These are phyloP conservation scores for Ataeniobius toweri DNA, from an alignment of 2,797 vertebrate genomes.

Conservation along the genomic window DNA sequence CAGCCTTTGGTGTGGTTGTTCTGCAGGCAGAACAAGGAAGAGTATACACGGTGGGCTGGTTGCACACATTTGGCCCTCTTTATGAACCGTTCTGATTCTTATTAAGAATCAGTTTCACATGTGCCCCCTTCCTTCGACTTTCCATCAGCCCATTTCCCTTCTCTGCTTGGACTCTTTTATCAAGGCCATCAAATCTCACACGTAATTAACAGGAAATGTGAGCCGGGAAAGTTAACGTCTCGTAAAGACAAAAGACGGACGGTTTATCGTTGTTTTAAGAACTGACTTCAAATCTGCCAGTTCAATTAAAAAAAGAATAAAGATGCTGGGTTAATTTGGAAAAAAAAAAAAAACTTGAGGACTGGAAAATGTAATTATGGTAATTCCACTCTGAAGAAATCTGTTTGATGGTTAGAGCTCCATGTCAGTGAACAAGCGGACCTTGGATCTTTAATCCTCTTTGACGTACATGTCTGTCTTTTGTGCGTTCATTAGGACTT, in stretches of 20 bases:
- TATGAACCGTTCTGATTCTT: conserved; percentile 68
- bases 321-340: conserved; percentile 75
- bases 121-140: conserved; percentile 42
- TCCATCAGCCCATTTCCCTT: conserved; percentile 50
- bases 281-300: conserved; percentile 80
- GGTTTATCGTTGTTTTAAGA: conserved; percentile 76
- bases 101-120: conserved; percentile 56
- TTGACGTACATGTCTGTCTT: conserved; percentile 45
- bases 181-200: conserved; percentile 78
- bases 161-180: conserved; percentile 65
- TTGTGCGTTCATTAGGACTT: conserved; percentile 14
- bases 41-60: conserved; percentile 63
- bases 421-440: conserved; percentile 49
- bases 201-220: conserved; percentile 80
- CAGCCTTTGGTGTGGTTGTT: conserved; percentile 70
- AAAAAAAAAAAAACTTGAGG: conserved; percentile 68
- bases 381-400: conserved; percentile 71
- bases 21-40: conserved; percentile 55
- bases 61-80: conserved; percentile 73
- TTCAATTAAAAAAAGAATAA: conserved; percentile 77
- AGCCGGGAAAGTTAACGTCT: conserved; percentile 75
- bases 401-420: conserved; percentile 73
- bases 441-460: conserved; percentile 42
- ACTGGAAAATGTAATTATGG: conserved; percentile 80
- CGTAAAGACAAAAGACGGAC: conserved; percentile 78